Evolutionary conservation across 2,113 vertebrate genomes (phyloP).

Genomic region (Atractosteus spatula): DNA sequence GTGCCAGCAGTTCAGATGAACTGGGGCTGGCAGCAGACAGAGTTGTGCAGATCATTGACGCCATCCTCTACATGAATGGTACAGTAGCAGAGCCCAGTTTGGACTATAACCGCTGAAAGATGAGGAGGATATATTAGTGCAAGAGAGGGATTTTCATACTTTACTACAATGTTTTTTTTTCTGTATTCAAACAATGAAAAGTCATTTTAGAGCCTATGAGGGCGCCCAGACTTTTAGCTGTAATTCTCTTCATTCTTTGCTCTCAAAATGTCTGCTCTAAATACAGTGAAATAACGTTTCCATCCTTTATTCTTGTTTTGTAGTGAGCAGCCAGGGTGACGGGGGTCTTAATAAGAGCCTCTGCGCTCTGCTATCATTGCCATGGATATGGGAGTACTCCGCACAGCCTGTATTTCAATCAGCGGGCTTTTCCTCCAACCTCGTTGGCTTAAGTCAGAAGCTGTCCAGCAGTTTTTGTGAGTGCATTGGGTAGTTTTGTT

Average conservation of each 20-base stretch:
- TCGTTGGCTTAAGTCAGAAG: slow-evolving; percentile 69
- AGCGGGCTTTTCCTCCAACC: slow-evolving; percentile 61
- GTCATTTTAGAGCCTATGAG: too few relatives aligned
- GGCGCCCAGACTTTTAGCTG: neutral
- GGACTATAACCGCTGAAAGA: too few relatives aligned
- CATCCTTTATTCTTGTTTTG: slow-evolving; percentile 4
- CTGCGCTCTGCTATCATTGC: slow-evolving; percentile 82
- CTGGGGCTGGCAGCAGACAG: slow-evolving; percentile 59
- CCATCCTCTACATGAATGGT: slow-evolving; percentile 83
- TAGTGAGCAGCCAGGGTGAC: slow-evolving; percentile 66
- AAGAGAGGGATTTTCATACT: neutral
- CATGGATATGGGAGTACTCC: slow-evolving; percentile 79
- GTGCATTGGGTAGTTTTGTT: slow-evolving; percentile 36
- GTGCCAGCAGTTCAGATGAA: slow-evolving; percentile 42
- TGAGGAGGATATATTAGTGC: too few relatives aligned
- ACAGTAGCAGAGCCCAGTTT: slow-evolving; percentile 24
- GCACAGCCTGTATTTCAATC: slow-evolving; percentile 60
- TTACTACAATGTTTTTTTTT: neutral
- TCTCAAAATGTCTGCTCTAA: too few relatives aligned
- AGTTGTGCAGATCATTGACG: slow-evolving; percentile 76
- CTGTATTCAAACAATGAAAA: neutral
- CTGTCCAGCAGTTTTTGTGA: slow-evolving; percentile 74
- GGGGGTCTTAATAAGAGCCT: slow-evolving; percentile 65
- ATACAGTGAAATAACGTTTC: neutral
- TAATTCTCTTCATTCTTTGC: neutral